Evolutionary conservation across 2,888 invertebrate genomes (phyloP).

Genomic region (Rotaria sp.): DNA sequence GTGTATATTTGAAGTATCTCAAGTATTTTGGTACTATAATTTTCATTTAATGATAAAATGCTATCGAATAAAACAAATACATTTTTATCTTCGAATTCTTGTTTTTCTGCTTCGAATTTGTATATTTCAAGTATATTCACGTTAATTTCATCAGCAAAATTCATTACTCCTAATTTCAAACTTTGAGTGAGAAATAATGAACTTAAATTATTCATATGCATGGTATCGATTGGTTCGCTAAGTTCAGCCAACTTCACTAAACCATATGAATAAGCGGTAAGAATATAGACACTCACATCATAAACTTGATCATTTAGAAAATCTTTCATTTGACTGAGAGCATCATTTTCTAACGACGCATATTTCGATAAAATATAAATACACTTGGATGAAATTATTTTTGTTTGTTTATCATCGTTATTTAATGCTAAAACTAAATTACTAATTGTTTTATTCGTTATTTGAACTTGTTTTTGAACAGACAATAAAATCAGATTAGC

Average conservation of each 20-base stretch:
- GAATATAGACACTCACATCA: conserved; percentile 31
- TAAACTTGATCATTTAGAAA: conserved; percentile 10
- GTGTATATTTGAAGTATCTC: conserved; percentile 21
- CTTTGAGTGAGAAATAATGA: not conserved
- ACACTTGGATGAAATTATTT: conserved; percentile 16
- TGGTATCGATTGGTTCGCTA: not conserved
- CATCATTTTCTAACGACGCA: not conserved
- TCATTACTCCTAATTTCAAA: conserved; percentile 1
- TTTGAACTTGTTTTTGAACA: not conserved
- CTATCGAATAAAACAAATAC: not conserved
- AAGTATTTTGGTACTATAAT: not conserved
- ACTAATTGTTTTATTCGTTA: not conserved
- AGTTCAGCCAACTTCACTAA: not conserved
- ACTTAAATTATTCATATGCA: not conserved
- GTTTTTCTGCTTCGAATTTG: not conserved
- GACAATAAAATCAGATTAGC: not conserved
- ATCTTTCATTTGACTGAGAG: conserved; percentile 10
- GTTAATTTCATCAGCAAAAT: conserved; percentile 25
- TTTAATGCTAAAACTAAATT: not conserved
- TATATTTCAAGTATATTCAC: not conserved
- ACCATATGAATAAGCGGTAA: conserved; percentile 6
- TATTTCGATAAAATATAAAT: not conserved
- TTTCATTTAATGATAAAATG: not conserved
- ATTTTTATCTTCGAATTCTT: conserved; percentile 22
- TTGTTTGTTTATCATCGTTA: conserved; percentile 29